These are phyloP conservation scores for Megalops atlanticus DNA, from an alignment of 2,113 vertebrate genomes.

Conservation along the genomic window DNA sequence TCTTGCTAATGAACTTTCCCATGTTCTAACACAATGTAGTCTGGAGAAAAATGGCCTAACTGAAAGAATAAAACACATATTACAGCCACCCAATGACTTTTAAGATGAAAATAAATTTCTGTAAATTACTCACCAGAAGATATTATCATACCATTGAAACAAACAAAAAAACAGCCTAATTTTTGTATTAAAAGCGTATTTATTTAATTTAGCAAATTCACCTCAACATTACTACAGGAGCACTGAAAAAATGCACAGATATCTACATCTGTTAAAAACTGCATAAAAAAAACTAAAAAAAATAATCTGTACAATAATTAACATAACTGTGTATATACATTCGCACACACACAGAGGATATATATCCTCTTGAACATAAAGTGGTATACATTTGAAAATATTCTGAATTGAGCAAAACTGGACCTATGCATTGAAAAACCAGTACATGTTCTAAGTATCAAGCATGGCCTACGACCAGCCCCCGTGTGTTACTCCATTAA, in stretches of 20 bases:
- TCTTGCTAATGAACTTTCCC: too few species aligned
- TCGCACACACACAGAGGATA: not conserved
- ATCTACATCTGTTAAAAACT: slow-evolving; percentile 6
- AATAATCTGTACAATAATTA: not conserved
- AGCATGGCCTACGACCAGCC: not conserved
- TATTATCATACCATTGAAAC: not conserved
- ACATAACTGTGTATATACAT: slow-evolving; percentile 7
- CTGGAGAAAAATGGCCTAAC: too few species aligned
- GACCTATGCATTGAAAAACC: not conserved
- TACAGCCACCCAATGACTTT: not conserved
- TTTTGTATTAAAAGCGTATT: slow-evolving; percentile 4
- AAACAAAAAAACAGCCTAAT: not conserved
- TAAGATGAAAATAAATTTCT: slow-evolving; percentile 44
- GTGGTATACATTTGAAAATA: not conserved
- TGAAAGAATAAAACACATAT: not conserved
- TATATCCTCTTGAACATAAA: not conserved
- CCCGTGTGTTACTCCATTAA: not conserved
- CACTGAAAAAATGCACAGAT: not conserved
- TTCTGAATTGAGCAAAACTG: not conserved
- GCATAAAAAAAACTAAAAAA: not conserved
- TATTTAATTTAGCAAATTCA: too few species aligned
- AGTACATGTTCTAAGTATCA: not conserved
- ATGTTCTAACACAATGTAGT: too few species aligned
- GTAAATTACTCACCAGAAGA: too few species aligned
- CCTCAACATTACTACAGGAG: not conserved